phyloP scores from a whole-genome alignment of 92 coral and sea anemone genomes.

The Isaurus tuberculatus region DNA sequence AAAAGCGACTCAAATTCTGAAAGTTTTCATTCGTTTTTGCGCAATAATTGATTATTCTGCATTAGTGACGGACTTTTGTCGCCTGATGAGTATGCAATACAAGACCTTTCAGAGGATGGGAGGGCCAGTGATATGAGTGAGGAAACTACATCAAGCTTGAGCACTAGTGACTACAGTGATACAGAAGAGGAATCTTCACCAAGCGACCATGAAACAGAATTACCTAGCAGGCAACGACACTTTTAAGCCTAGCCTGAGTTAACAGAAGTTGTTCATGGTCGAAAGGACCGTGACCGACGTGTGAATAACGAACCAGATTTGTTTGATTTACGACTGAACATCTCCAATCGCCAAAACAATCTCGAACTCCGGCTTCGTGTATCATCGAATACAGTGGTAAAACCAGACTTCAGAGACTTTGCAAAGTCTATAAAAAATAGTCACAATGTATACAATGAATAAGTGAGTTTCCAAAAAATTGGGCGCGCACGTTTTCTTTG shows the following conservation, averaged over 20 bases:
- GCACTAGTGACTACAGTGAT: constrained; percentile 25
- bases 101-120: constrained; percentile 29
- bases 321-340: constrained; percentile 18
- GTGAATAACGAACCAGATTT: constrained; percentile 24
- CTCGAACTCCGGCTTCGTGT: constrained; percentile 10
- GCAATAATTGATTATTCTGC: constrained; percentile 26
- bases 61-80: constrained; percentile 27
- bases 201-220: constrained; percentile 25
- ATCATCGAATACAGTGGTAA: constrained; percentile 7
- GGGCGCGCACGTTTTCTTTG: constrained; percentile 14
- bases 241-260: constrained; percentile 23
- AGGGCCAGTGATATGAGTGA: constrained; percentile 29
- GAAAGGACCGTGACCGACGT: constrained; percentile 23
- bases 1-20: constrained; percentile 24
- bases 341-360: constrained; percentile 1
- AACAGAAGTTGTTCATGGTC: constrained; percentile 23
- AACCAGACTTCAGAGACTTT: constrained; percentile 3
- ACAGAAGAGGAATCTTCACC: constrained; percentile 28
- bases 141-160: constrained; percentile 27
- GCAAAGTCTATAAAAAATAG: constrained; percentile 5
- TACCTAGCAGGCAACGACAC: constrained; percentile 26
- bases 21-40: constrained; percentile 17
- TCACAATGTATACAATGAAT: constrained; percentile 4
- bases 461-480: constrained; percentile 9
- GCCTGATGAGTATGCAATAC: constrained; percentile 26